These are phyloP conservation scores for Harpegnathos saltator DNA, from an alignment of 1,140 invertebrate genomes.

Conservation along the genomic window DNA sequence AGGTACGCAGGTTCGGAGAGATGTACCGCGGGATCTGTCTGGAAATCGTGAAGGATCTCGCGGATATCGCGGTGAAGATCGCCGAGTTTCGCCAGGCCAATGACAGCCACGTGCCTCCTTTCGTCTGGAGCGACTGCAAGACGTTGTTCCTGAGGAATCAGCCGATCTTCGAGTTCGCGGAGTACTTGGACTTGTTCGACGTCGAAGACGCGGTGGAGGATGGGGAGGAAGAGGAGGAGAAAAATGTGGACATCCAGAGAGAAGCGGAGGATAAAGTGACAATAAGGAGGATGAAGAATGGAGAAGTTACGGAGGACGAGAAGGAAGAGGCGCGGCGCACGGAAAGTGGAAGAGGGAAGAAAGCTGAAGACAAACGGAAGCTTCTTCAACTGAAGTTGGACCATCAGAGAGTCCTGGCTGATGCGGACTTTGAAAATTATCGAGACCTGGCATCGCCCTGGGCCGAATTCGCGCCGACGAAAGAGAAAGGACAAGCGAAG, in stretches of 20 bases:
- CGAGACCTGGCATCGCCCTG: constrained; percentile 77
- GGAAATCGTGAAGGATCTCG: constrained; percentile 85
- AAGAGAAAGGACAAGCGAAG: constrained; percentile 7
- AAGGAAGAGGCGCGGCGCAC: not conserved
- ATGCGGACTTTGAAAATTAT: constrained; percentile 82
- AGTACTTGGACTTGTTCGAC: constrained; percentile 19
- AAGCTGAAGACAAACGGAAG: not conserved
- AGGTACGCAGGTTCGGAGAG: constrained; percentile 80
- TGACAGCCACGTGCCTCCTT: constrained; percentile 80
- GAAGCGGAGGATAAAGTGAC: constrained; percentile 20
- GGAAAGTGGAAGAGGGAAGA: not conserved
- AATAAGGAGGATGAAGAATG: not conserved
- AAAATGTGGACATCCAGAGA: constrained; percentile 10
- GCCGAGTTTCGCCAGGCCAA: constrained; percentile 84
- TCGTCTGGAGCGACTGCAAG: constrained; percentile 86
- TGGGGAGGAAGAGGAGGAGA: not conserved
- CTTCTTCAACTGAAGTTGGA: constrained; percentile 64
- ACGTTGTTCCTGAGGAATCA: constrained; percentile 85
- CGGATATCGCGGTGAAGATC: constrained; percentile 85
- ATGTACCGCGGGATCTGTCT: constrained; percentile 85
- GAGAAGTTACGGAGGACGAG: not conserved
- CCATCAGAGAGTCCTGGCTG: constrained; percentile 76
- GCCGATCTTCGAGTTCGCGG: constrained; percentile 85
- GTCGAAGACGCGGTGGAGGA: not conserved
- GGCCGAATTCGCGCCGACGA: constrained; percentile 77